These are phyloP conservation scores for Ailurus styani DNA, from an alignment of 2,113 vertebrate genomes.

Conservation along the genomic window DNA sequence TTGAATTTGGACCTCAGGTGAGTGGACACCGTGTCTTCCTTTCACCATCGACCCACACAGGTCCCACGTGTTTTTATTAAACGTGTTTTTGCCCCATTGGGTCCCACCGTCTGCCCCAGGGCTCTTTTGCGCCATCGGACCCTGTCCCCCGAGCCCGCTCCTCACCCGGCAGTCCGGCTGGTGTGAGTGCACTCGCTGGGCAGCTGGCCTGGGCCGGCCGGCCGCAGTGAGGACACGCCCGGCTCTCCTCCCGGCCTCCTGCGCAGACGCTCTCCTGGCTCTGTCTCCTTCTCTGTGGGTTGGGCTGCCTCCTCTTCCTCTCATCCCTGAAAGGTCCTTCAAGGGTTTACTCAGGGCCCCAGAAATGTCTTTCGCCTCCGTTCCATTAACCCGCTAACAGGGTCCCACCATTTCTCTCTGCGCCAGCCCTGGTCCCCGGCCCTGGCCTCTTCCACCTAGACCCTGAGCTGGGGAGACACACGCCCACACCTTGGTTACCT, in stretches of 20 bases:
- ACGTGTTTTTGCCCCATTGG: background rate
- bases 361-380: background rate
- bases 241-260: background rate
- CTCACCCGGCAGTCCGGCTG: background rate
- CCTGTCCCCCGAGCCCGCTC: background rate
- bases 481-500: background rate
- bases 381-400: background rate
- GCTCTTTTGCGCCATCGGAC: background rate
- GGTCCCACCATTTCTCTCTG: background rate
- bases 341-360: background rate
- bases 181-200: background rate
- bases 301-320: background rate
- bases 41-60: too few relatives aligned
- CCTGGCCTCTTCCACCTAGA: background rate
- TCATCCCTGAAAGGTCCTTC: background rate
- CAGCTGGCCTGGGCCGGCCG: background rate
- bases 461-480: background rate
- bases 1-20: background rate
- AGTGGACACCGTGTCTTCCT: background rate
- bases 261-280: background rate
- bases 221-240: background rate
- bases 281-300: background rate
- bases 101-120: background rate
- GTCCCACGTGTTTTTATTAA: background rate
- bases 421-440: background rate